Conservation (phyloP, 2,797 vertebrate species). For the Oreortyx pictus region DNA sequence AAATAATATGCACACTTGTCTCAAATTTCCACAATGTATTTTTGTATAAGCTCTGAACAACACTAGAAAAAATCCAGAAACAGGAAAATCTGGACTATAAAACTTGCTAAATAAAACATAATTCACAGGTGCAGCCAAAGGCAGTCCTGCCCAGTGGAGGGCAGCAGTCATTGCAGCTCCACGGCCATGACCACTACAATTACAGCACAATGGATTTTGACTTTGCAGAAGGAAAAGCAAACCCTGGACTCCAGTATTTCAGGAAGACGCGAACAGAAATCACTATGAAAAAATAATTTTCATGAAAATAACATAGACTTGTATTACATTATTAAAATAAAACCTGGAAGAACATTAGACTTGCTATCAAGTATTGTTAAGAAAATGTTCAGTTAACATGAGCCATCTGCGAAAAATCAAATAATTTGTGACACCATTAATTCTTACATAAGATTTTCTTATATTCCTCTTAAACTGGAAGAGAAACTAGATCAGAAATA, state of each 20-base stretch:
- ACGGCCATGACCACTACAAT: neutral
- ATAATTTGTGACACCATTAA: neutral
- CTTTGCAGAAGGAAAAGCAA: neutral
- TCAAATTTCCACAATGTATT: neutral
- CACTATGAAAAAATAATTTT: neutral
- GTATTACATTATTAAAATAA: neutral
- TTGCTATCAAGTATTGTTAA: neutral
- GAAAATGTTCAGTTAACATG: neutral
- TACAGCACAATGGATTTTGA: neutral
- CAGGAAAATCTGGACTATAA: neutral
- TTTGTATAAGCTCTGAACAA: neutral
- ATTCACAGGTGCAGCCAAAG: neutral
- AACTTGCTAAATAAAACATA: neutral
- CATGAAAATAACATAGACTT: neutral
- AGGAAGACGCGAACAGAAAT: neutral
- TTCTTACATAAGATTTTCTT: neutral
- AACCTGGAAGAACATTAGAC: neutral
- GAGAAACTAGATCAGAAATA: neutral
- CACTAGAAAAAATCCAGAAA: neutral
- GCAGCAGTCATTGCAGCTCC: neutral
- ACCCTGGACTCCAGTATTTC: neutral
- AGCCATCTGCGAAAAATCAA: neutral
- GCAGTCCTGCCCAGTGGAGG: accelerated
- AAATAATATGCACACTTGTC: neutral
- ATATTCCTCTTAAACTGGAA: neutral